A percentile compares a stretch with the other conserved stretches of the same genome.
Conservation (phyloP, 2,113 vertebrate species). For the Bos taurus region DNA sequence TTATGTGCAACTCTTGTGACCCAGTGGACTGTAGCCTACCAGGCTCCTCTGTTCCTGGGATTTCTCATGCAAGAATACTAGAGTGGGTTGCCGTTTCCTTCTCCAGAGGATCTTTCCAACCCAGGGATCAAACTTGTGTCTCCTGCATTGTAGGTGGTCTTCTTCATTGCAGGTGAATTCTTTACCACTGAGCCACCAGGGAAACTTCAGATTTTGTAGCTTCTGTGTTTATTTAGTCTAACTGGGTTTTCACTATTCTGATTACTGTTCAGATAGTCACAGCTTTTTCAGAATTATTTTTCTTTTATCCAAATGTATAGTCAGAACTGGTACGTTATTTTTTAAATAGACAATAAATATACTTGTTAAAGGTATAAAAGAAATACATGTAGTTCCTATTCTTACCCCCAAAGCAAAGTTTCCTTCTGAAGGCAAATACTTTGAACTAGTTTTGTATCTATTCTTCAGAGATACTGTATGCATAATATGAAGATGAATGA, state of each 20-base stretch:
- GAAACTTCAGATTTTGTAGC: background rate
- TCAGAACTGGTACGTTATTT: background rate
- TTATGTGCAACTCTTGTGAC: background rate
- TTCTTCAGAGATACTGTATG: background rate
- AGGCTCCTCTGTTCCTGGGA: background rate
- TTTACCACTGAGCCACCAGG: background rate
- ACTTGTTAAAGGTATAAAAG: background rate
- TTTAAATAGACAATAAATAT: background rate
- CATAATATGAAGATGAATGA: background rate
- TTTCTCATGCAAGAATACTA: background rate
- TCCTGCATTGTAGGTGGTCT: background rate
- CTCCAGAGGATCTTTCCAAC: background rate
- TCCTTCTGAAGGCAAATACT: background rate
- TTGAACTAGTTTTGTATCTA: background rate
- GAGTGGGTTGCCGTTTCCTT: background rate
- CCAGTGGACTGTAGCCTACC: background rate
- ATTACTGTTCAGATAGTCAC: background rate
- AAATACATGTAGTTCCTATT: background rate
- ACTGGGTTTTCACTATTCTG: constrained; percentile 22
- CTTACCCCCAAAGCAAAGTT: background rate
- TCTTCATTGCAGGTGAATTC: background rate
- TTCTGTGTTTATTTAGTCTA: background rate
- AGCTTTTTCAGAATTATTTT: background rate
- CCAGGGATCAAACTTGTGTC: background rate
- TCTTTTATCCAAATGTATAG: background rate